These are phyloP conservation scores for Acronicta aceris DNA, from an alignment of 2,888 invertebrate genomes.

Conservation along the genomic window DNA sequence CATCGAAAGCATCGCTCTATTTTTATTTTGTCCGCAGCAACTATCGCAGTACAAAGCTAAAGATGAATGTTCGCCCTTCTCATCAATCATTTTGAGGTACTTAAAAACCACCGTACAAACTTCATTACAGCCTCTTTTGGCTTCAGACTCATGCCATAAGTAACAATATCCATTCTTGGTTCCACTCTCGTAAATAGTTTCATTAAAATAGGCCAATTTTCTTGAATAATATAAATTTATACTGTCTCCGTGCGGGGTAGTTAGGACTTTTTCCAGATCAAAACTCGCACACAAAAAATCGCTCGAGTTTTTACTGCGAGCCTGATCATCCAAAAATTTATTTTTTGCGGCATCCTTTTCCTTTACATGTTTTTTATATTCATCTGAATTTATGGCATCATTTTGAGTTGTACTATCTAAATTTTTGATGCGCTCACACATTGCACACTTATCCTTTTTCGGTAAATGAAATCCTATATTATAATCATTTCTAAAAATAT, in stretches of 20 bases:
- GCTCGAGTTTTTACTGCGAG: background rate
- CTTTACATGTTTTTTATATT: background rate
- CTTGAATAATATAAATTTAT: slow-evolving; percentile 1
- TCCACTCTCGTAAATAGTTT: slow-evolving; percentile 2
- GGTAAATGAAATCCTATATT: slow-evolving; percentile 2
- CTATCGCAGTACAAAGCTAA: slow-evolving; percentile 43
- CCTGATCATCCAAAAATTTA: slow-evolving; percentile 2
- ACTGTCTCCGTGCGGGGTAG: background rate
- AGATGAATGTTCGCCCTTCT: slow-evolving; percentile 11
- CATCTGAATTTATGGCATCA: too few relatives aligned
- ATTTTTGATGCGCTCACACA: slow-evolving; percentile 1
- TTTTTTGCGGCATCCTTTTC: background rate
- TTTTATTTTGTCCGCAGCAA: slow-evolving; percentile 49
- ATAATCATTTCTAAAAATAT: background rate
- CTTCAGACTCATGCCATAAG: slow-evolving; percentile 50
- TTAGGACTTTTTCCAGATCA: slow-evolving; percentile 7
- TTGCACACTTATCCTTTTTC: background rate
- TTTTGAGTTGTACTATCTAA: background rate
- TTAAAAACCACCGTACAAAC: slow-evolving; percentile 49
- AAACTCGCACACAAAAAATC: slow-evolving; percentile 3
- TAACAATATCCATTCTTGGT: background rate
- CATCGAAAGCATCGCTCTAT: slow-evolving; percentile 38
- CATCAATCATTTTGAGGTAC: slow-evolving; percentile 49
- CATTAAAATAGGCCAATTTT: slow-evolving; percentile 2
- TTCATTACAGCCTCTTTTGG: slow-evolving; percentile 58